These are phyloP conservation scores for Misgurnus anguillicaudatus DNA, from an alignment of 2,113 vertebrate species.

Conservation along the genomic window DNA sequence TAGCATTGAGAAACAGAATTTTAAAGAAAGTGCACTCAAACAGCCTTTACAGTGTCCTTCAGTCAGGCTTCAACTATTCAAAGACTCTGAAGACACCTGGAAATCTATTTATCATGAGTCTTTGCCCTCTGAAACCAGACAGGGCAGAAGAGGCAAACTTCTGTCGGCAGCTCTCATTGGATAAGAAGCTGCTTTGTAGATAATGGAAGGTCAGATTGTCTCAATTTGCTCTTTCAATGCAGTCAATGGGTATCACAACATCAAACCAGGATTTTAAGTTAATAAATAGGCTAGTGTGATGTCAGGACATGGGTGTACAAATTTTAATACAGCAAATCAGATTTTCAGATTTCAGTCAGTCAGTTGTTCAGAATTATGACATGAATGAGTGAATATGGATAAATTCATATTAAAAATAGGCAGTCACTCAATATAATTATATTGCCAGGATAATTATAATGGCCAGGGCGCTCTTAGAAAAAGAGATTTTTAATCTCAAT, in stretches of 20 bases:
- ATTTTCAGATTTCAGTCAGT: not conserved
- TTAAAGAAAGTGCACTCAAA: constrained; percentile 48
- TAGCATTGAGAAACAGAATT: constrained; percentile 53
- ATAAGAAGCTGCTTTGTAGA: not conserved
- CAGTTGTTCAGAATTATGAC: not conserved
- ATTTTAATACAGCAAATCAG: not conserved
- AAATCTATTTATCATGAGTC: constrained; percentile 43
- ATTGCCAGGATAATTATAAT: too few species aligned
- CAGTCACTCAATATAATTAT: too few species aligned
- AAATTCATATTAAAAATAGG: too few species aligned
- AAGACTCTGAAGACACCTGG: constrained; percentile 38
- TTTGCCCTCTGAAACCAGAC: constrained; percentile 25
- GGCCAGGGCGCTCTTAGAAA: too few species aligned
- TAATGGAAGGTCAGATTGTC: not conserved
- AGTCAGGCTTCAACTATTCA: constrained; percentile 46
- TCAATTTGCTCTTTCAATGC: constrained; percentile 10
- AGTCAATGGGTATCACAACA: not conserved
- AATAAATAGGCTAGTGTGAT: not conserved
- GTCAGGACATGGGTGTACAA: not conserved
- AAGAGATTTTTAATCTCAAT: too few species aligned
- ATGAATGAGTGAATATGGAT: not conserved
- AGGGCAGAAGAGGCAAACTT: constrained; percentile 25
- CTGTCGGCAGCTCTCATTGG: constrained; percentile 3
- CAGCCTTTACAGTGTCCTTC: constrained; percentile 53
- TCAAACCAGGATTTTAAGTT: not conserved